Evolutionary conservation across 2,113 vertebrate genomes (phyloP).

Genomic region (Rhipidura dahli): DNA sequence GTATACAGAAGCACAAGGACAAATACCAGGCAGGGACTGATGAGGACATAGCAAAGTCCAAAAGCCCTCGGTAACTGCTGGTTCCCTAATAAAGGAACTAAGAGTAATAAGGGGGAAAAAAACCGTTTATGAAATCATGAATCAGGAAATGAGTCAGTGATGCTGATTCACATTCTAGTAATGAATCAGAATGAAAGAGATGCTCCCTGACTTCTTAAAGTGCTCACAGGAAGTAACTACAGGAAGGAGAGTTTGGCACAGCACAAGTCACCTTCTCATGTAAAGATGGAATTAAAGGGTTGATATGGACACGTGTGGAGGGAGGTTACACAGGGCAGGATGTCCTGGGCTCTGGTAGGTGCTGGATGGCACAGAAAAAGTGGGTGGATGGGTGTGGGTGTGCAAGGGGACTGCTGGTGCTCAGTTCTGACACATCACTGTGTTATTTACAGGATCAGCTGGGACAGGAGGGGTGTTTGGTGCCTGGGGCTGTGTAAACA

Average conservation of each 20-base stretch:
- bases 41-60: background rate
- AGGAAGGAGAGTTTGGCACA: background rate
- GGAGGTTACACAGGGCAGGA: background rate
- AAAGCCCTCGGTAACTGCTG: background rate
- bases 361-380: background rate
- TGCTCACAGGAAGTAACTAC: background rate
- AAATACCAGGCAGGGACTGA: background rate
- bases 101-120: background rate
- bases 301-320: background rate
- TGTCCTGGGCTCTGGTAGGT: background rate
- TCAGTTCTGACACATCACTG: background rate
- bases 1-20: background rate
- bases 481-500: background rate
- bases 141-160: slow-evolving; percentile 31
- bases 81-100: background rate
- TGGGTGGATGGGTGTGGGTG: background rate
- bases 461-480: background rate
- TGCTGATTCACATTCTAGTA: slow-evolving; percentile 16
- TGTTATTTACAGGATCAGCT: background rate
- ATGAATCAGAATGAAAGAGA: background rate
- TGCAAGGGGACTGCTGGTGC: background rate
- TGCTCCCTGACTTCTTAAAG: background rate
- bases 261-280: background rate
- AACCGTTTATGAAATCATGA: background rate
- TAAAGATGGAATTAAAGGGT: background rate